A percentile compares a stretch with the other conserved stretches of the same genome.
Evolutionary conservation across 2,113 vertebrate species (phyloP).

Genomic region (Fukomys damarensis): DNA sequence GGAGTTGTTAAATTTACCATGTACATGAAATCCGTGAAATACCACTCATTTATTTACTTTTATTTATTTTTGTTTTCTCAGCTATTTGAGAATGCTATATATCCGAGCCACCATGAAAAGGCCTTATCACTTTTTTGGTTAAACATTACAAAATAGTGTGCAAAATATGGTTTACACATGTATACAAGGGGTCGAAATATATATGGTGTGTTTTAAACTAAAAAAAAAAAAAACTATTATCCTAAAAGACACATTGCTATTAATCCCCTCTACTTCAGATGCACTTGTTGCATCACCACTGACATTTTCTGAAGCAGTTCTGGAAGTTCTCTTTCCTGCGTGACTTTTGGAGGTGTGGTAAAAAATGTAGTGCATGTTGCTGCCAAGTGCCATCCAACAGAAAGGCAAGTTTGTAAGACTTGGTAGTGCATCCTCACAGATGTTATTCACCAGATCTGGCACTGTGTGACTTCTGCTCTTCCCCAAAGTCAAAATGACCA

Average conservation of each 20-base stretch:
- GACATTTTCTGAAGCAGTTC: not conserved
- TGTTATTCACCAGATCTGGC: not conserved
- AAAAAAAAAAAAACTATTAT: not conserved
- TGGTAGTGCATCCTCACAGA: not conserved
- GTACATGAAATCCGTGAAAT: constrained; percentile 17
- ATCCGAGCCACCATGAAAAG: constrained; percentile 3
- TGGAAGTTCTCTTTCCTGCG: not conserved
- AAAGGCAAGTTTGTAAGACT: not conserved
- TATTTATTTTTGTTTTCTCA: not conserved
- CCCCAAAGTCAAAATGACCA: not conserved
- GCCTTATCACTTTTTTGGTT: not conserved
- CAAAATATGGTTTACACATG: not conserved
- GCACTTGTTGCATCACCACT: not conserved
- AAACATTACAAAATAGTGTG: not conserved
- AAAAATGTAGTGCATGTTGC: not conserved
- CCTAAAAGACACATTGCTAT: not conserved
- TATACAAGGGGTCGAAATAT: not conserved
- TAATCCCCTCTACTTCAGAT: not conserved
- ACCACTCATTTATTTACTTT: not conserved
- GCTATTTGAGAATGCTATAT: not conserved
- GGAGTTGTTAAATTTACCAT: not conserved
- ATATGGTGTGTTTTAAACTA: not conserved
- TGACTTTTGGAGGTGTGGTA: not conserved
- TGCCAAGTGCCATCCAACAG: not conserved
- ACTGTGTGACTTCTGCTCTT: not conserved